Evolutionary conservation across 2,888 invertebrate genomes (phyloP).

Genomic region (Xanthorhoe designata): DNA sequence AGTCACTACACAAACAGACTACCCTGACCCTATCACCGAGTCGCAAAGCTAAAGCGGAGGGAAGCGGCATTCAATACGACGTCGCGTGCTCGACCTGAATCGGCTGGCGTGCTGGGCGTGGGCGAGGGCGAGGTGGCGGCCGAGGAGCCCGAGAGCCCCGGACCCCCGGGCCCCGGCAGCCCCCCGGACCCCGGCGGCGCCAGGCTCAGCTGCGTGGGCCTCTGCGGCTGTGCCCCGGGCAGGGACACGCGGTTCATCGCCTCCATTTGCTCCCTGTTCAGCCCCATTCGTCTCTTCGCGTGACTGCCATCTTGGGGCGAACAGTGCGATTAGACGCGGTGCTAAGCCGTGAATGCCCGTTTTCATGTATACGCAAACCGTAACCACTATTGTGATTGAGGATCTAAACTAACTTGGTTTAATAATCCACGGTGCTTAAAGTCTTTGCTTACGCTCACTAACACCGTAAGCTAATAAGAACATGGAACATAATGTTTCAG

Average conservation of each 20-base stretch:
- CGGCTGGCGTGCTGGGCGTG: conserved; percentile 84
- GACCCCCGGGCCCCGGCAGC: conserved; percentile 48
- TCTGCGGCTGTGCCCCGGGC: conserved; percentile 62
- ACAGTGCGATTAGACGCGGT: conserved; percentile 77
- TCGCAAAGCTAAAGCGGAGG: conserved; percentile 51
- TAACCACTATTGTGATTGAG: neutral
- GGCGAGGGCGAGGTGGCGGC: conserved; percentile 82
- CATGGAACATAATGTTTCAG: conserved; percentile 10
- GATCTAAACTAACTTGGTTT: neutral
- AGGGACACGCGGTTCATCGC: conserved; percentile 82
- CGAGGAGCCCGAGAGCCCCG: conserved; percentile 56
- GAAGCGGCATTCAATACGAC: conserved; percentile 64
- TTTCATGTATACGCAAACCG: conserved; percentile 49
- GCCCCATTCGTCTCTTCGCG: conserved; percentile 85
- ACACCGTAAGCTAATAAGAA: conserved; percentile 12
- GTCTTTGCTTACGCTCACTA: conserved; percentile 11
- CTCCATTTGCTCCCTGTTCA: conserved; percentile 85
- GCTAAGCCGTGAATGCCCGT: conserved; percentile 57
- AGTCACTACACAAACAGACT: conserved; percentile 37
- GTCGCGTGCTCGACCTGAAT: conserved; percentile 78
- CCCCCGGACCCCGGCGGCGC: conserved; percentile 68
- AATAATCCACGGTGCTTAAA: conserved; percentile 5
- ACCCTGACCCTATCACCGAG: conserved; percentile 38
- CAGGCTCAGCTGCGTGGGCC: conserved; percentile 81
- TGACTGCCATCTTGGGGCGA: conserved; percentile 85